Conservation (phyloP, 92 coral and sea anemone genomes). For the Micromussa lordhowensis region DNA sequence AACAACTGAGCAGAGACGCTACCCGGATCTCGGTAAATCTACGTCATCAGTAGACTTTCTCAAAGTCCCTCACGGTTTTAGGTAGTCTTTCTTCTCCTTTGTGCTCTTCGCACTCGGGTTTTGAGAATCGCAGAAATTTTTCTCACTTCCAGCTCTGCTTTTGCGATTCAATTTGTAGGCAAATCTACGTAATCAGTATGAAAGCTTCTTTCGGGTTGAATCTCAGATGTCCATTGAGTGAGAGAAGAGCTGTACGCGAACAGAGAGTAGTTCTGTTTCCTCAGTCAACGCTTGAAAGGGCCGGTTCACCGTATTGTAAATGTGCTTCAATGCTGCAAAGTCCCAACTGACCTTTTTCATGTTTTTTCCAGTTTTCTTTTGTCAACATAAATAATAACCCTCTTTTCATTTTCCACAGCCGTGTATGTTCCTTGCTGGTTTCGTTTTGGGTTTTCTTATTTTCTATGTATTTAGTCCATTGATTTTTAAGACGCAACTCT, state of each 20-base stretch:
- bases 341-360: background rate
- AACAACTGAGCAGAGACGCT: background rate
- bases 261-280: no score
- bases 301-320: background rate
- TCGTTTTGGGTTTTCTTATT: constrained; percentile 80
- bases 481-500: constrained; percentile 78
- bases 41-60: background rate
- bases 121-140: no score
- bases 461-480: constrained; percentile 91
- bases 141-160: no score
- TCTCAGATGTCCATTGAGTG: no score
- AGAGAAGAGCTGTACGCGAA: no score
- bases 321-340: background rate
- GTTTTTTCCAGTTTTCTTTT: background rate
- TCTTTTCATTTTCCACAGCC: constrained; percentile 61
- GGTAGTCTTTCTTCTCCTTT: no score
- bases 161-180: no score
- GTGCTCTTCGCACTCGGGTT: no score
- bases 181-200: no score
- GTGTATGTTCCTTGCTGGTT: constrained; percentile 91
- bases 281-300: no score
- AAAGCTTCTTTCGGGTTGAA: no score
- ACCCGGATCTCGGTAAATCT: background rate
- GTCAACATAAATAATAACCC: background rate
- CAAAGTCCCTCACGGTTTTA: background rate